phyloP scores from a whole-genome alignment of 30 jellyfish, hydroid and myxozoan genomes.

The Chrysaora quinquecirrha region DNA sequence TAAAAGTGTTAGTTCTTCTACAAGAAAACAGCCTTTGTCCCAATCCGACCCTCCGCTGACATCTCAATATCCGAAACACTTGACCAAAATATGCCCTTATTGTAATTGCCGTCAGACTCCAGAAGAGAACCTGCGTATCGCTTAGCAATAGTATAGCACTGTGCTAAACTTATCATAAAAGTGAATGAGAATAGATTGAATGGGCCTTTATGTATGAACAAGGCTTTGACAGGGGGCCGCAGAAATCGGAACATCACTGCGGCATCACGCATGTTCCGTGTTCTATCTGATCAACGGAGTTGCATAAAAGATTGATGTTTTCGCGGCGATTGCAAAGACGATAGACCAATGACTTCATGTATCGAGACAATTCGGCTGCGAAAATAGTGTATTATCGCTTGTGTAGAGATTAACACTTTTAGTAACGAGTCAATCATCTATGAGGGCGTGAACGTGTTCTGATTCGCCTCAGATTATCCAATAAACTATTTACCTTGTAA shows the following conservation, averaged over 20 bases:
- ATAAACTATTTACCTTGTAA: slow-evolving; percentile 59
- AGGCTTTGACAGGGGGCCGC: slow-evolving; percentile 21
- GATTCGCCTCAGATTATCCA: slow-evolving; percentile 48
- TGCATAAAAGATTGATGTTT: slow-evolving; percentile 20
- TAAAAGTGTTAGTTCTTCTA: neutral
- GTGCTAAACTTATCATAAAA: neutral
- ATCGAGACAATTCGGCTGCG: slow-evolving; percentile 24
- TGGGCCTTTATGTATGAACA: slow-evolving; percentile 1
- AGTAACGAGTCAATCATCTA: neutral
- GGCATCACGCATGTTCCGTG: slow-evolving; percentile 15
- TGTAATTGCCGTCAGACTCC: neutral
- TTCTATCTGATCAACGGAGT: slow-evolving; percentile 20
- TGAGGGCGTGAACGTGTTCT: slow-evolving; percentile 69
- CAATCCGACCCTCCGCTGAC: slow-evolving; percentile 10
- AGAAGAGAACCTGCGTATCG: slow-evolving; percentile 17
- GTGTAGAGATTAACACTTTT: too few species aligned
- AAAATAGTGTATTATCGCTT: too few species aligned
- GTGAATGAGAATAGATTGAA: slow-evolving; percentile 7
- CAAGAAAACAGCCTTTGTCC: slow-evolving; percentile 8
- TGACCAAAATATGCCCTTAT: slow-evolving; percentile 9
- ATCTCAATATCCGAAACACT: neutral
- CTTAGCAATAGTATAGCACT: slow-evolving; percentile 19
- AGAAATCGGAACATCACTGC: slow-evolving; percentile 22
- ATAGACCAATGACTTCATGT: slow-evolving; percentile 21
- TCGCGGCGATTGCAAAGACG: slow-evolving; percentile 39